These are phyloP conservation scores for Steinernema carpocapsae DNA, from an alignment of 2,888 invertebrate genomes.

Conservation along the genomic window DNA sequence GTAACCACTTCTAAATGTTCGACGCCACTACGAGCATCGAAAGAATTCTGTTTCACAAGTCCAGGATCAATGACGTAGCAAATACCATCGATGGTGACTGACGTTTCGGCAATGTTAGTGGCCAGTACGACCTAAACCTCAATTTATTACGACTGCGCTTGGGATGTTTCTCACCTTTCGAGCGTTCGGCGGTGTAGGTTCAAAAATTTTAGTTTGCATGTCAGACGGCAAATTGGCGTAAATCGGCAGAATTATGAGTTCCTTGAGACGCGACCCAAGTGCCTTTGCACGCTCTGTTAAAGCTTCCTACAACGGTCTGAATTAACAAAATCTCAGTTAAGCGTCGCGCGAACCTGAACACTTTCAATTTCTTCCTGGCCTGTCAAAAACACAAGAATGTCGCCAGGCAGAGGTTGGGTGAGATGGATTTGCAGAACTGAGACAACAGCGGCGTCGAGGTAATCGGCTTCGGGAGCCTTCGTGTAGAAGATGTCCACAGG, in stretches of 20 bases:
- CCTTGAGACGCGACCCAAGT: conserved; percentile 84
- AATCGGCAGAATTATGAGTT: conserved; percentile 89
- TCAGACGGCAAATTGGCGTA: conserved; percentile 98
- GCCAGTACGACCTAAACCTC: conserved; percentile 82
- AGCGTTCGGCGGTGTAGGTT: conserved; percentile 93
- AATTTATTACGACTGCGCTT: not conserved
- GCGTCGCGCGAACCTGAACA: conserved; percentile 40
- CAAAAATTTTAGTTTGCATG: conserved; percentile 98
- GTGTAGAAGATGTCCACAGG: conserved; percentile 99
- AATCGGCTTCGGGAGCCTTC: conserved; percentile 97
- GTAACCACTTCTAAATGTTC: conserved; percentile 98
- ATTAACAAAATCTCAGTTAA: not conserved
- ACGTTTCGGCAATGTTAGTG: conserved; percentile 98
- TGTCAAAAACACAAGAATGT: conserved; percentile 93
- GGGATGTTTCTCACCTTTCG: conserved; percentile 76
- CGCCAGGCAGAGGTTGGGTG: conserved; percentile 87
- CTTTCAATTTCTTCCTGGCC: conserved; percentile 72
- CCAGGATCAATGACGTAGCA: conserved; percentile 99
- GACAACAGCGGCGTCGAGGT: conserved; percentile 93
- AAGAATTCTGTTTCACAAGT: conserved; percentile 92
- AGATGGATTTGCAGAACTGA: conserved; percentile 94
- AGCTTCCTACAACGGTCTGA: conserved; percentile 69
- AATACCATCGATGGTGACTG: conserved; percentile 96
- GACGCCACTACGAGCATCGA: conserved; percentile 95
- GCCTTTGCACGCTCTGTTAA: conserved; percentile 82